Conservation (phyloP, 2,797 vertebrate species). For the Hybognathus amarus region DNA sequence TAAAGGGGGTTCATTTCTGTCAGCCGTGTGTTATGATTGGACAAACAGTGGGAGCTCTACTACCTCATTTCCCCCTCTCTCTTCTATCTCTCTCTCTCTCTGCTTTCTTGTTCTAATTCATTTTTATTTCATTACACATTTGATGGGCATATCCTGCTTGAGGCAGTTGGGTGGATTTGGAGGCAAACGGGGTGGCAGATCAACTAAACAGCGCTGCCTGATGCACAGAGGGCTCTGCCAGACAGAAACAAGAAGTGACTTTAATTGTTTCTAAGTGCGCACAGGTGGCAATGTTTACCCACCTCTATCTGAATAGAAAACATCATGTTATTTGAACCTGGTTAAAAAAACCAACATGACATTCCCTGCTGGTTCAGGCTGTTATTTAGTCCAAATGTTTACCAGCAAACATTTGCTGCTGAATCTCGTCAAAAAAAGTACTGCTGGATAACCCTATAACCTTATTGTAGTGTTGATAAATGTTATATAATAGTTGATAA, state of each 20-base stretch:
- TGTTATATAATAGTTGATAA: too few relatives aligned
- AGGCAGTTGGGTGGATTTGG: neutral
- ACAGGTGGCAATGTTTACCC: constrained; percentile 46
- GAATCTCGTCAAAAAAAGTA: neutral
- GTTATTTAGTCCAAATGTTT: neutral
- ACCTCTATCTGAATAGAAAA: constrained; percentile 21
- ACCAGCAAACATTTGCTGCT: neutral
- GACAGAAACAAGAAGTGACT: constrained; percentile 23
- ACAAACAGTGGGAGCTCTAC: constrained; percentile 19
- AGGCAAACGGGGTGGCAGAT: constrained; percentile 22
- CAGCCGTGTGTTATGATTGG: constrained; percentile 10
- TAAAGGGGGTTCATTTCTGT: constrained; percentile 30
- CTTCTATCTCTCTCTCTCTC: neutral
- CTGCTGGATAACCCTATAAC: neutral
- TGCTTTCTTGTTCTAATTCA: neutral
- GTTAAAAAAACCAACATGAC: neutral
- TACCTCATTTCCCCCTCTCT: neutral
- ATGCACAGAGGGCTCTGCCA: constrained; percentile 12
- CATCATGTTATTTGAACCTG: constrained; percentile 7
- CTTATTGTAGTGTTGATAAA: neutral
- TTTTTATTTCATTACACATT: constrained; percentile 14
- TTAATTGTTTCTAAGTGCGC: constrained; percentile 42
- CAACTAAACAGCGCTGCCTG: constrained; percentile 12
- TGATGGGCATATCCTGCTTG: constrained; percentile 15
- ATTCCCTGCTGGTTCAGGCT: neutral